phyloP scores from a whole-genome alignment of 2,113 vertebrate species.

The Herpetotheres cachinnans region DNA sequence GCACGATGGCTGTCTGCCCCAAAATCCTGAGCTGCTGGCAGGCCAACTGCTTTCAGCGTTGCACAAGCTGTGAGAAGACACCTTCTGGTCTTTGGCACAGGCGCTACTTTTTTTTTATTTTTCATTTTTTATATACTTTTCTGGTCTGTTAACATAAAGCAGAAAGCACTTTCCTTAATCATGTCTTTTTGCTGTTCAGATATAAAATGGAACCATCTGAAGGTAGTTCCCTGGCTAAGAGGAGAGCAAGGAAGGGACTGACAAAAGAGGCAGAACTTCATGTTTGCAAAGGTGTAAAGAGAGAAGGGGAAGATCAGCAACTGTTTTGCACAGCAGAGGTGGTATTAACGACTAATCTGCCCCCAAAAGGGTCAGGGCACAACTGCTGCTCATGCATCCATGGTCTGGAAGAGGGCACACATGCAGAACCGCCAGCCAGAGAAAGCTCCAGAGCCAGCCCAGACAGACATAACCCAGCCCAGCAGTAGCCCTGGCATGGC shows the following conservation, averaged over 20 bases:
- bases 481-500: not conserved
- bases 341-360: not conserved
- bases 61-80: not conserved
- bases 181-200: not conserved
- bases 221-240: not conserved
- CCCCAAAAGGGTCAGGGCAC: not conserved
- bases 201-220: not conserved
- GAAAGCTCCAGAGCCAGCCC: not conserved
- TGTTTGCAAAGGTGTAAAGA: not conserved
- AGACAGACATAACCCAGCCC: not conserved
- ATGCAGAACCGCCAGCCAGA: not conserved
- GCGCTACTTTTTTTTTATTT: too few species aligned
- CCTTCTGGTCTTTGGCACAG: not conserved
- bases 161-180: not conserved
- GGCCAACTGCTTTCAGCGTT: not conserved
- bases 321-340: not conserved
- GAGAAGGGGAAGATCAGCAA: not conserved
- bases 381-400: not conserved
- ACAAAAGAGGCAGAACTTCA: not conserved
- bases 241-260: not conserved
- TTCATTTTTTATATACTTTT: not conserved
- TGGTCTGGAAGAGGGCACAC: fast-evolving
- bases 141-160: not conserved
- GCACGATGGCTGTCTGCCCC: not conserved
- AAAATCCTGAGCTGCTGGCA: not conserved